phyloP scores from a whole-genome alignment of 1,140 invertebrate genomes.

The Anthonomus grandis region DNA sequence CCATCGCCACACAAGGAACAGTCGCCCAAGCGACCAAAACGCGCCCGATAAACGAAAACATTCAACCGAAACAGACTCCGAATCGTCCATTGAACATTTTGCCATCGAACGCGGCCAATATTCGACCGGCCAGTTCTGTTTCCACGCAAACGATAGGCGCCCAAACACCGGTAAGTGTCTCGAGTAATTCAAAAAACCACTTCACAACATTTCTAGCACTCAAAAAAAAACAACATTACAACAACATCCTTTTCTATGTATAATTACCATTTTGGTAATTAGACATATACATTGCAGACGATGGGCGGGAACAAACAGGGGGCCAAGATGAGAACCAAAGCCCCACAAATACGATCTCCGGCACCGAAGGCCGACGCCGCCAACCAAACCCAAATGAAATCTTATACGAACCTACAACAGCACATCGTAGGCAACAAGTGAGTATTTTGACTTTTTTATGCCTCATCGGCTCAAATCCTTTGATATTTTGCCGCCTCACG shows the following conservation, averaged over 20 bases:
- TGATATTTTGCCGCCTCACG: no score
- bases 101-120: slow-evolving; percentile 61
- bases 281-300: slow-evolving; percentile 35
- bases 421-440: slow-evolving; percentile 49
- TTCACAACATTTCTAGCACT: not conserved
- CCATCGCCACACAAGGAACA: slow-evolving; percentile 54
- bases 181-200: not conserved
- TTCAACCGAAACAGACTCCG: slow-evolving; percentile 52
- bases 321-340: slow-evolving; percentile 48
- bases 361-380: slow-evolving; percentile 68
- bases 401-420: slow-evolving; percentile 47
- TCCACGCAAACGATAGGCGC: slow-evolving; percentile 73
- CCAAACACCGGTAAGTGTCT: slow-evolving; percentile 55
- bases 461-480: no score
- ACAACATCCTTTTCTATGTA: slow-evolving; percentile 20
- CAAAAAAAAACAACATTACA: slow-evolving; percentile 7
- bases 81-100: slow-evolving; percentile 62
- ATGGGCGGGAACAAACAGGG: slow-evolving; percentile 54
- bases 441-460: slow-evolving; percentile 32
- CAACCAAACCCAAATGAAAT: slow-evolving; percentile 62
- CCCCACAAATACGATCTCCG: slow-evolving; percentile 58
- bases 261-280: slow-evolving; percentile 25
- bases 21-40: slow-evolving; percentile 57
- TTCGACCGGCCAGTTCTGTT: slow-evolving; percentile 71
- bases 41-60: slow-evolving; percentile 52